Evolutionary conservation across 1,140 invertebrate species (phyloP), one percentile per base, ranked within the genome.

Genomic region (Drosophila nigrodunni): DNA sequence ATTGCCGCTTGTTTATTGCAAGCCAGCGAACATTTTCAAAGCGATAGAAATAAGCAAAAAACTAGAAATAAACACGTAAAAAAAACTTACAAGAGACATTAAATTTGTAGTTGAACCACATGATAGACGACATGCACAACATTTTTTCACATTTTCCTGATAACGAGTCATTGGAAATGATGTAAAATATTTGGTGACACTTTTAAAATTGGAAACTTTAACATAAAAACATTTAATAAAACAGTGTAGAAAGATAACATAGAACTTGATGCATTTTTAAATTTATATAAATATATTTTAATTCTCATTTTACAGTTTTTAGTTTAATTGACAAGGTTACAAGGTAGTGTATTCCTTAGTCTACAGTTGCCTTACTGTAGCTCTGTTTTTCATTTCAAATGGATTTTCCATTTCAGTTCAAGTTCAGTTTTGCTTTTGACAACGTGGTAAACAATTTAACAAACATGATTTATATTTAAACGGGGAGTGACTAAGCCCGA

Each of bases 31-130:
- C 66, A 44, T 55, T 79, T 76, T 72, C 49, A 41, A 83, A 61
- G 60, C 58, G 75, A 62, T 80, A 60, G 74, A 70, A 82, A 83
- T 73, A 52, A 43, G 49, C 71, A 70, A 70, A 80, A 80, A 78
- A 67, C 41, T 61, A 25, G 57, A 65, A 61, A 74, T 69, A 71
- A 75, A 37, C 66, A 50, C 15, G 13, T 39, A 9, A 44, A 44
- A 61, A 70, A 69, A 67, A 72, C 41, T 76, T 35, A 59, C 47
- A 55, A 58, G 71, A 73, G 68, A 59, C 60, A 74, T 83, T 62
- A 55, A 77, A 83, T 59, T 68, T 77, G 54, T 70, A 47, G 61
- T 52, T 41, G 68, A 73, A 49, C 61, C 73, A 72, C 30, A 60
- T 55, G 46, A 59, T 46, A 49, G 43, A 37, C 37, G 37, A 59